These are phyloP conservation scores for Habroteleia sp. DNA, from an alignment of 2,888 invertebrate genomes.

Conservation along the genomic window DNA sequence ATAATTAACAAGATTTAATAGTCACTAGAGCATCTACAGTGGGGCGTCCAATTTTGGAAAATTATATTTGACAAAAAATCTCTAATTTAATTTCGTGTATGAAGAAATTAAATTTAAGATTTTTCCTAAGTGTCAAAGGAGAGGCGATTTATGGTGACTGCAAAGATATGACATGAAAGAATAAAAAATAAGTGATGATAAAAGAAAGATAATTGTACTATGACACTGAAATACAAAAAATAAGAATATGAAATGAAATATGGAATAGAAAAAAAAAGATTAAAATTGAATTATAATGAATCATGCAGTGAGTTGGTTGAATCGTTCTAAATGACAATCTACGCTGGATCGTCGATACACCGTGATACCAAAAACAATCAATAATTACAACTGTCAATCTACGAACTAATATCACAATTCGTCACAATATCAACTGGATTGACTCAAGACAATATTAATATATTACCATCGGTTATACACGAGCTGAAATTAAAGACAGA, in stretches of 20 bases:
- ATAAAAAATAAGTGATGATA: conserved; percentile 7
- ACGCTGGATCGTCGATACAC: conserved; percentile 60
- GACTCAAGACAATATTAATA: conserved; percentile 62
- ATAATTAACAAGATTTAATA: conserved; percentile 19
- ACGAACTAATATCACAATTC: conserved; percentile 70
- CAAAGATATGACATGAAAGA: not conserved
- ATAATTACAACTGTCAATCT: conserved; percentile 70
- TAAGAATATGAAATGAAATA: conserved; percentile 13
- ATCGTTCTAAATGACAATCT: conserved; percentile 47
- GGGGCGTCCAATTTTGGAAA: no score
- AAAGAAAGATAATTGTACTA: conserved; percentile 26
- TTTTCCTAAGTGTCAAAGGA: conserved; percentile 18
- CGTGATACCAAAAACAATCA: conserved; percentile 41
- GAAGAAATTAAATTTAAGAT: no score
- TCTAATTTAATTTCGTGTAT: no score
- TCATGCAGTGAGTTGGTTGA: conserved; percentile 43
- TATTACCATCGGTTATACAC: conserved; percentile 58
- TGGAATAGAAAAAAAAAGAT: conserved; percentile 7
- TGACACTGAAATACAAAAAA: conserved; percentile 50
- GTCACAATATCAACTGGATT: conserved; percentile 65
- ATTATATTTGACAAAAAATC: no score
- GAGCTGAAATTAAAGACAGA: conserved; percentile 55
- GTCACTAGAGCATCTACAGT: no score
- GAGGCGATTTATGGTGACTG: no score
- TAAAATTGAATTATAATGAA: conserved; percentile 34